phyloP scores from a whole-genome alignment of 2,797 vertebrate genomes.

The Chaenodraco wilsoni region DNA sequence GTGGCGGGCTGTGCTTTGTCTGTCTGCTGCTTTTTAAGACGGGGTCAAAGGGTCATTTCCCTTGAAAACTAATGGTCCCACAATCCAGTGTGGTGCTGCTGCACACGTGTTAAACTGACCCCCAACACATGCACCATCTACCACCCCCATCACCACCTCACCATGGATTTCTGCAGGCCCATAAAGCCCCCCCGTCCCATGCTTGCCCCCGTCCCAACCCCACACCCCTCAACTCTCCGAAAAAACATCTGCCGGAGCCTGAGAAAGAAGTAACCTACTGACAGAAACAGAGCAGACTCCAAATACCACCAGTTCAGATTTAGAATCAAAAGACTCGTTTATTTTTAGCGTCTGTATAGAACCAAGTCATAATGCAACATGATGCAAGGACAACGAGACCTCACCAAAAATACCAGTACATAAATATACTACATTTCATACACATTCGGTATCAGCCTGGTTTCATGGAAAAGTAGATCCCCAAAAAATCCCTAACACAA shows the following conservation, averaged over 20 bases:
- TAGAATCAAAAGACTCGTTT: constrained; percentile 38
- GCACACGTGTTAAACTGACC: constrained; percentile 47
- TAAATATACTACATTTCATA: neutral
- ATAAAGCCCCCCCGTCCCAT: too few species aligned
- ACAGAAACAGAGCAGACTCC: constrained; percentile 53
- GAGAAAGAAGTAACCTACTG: constrained; percentile 63
- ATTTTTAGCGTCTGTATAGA: neutral
- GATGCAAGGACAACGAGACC: neutral
- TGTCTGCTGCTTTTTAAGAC: constrained; percentile 36
- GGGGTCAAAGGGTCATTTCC: constrained; percentile 52
- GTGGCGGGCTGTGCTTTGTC: constrained; percentile 27
- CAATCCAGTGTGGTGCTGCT: constrained; percentile 24
- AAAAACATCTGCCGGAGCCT: constrained; percentile 54
- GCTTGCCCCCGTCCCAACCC: neutral
- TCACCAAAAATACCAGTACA: neutral
- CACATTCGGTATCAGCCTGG: too few species aligned
- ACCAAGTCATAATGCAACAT: neutral
- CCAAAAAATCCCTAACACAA: too few species aligned
- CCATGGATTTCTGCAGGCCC: neutral
- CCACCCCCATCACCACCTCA: constrained; percentile 21
- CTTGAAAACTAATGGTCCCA: constrained; percentile 26
- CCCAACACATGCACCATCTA: constrained; percentile 30
- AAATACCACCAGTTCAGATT: constrained; percentile 47
- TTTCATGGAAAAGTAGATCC: too few species aligned
- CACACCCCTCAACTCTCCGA: constrained; percentile 33